Base-by-base conservation (phyloP, 2,797 vertebrate genomes). In the Sciurus vulgaris region DNA sequence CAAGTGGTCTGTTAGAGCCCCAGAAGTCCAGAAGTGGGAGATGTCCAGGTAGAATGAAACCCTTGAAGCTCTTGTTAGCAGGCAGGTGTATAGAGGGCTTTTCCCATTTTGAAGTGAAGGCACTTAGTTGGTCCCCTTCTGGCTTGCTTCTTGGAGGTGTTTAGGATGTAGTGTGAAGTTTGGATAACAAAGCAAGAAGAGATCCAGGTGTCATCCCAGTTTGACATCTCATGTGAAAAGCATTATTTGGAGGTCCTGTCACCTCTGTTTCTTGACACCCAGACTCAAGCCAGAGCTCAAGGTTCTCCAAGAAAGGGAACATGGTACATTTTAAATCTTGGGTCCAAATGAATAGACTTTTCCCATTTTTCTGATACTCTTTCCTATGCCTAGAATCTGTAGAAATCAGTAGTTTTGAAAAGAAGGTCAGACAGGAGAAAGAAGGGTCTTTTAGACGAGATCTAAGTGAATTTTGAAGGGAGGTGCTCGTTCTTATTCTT, bases 391-490 rank as follows among this genome's bases (percentile, higher is more conserved):
- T 59, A 49, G 74, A 86, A 65, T 92, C 76, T 72, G 70, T 79
- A 93, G 89, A 72, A 83, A 84, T 54, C 59, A 92, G 33, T 89
- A 95, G 73, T 94, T 97, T 94, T 94, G 63, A 88, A 86, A 85
- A 51, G 77, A 86, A 63, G 72, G 87, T 73, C 79, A 95, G 86
- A 11, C 28, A 82, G 89, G 95, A 49, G 74, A 91, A 72, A 54
- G 65, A 93, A 93, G 56, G 65, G 41, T 44, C 69, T 81, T 95
- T 96, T 65, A 22, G 47, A 96, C 90, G 85, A 94, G 69, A 41
- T 86, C 76, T 61, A 35, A 95, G 65, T 49, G 86, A 89, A 51
- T 94, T 88, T 90, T 84, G 59, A 93, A 86, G 93, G 65, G 49
- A 86, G 73, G 4, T 33, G 8, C 41, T 85, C 63, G 65, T 78